These are phyloP conservation scores for Argyresthia goedartella DNA, from an alignment of 2,888 invertebrate species.

Conservation along the genomic window DNA sequence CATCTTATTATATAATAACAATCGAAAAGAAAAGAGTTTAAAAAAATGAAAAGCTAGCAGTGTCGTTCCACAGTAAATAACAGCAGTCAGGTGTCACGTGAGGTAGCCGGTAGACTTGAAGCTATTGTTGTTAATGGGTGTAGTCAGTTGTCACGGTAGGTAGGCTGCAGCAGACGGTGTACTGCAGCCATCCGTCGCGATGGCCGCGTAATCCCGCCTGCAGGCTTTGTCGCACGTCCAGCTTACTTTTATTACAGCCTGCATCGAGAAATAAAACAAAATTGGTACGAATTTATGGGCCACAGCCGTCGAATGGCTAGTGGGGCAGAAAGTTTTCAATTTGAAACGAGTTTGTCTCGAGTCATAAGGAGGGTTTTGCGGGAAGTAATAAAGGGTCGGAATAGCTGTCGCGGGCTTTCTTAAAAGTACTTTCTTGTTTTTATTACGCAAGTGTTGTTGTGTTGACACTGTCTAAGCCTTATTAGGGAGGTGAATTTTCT, in stretches of 20 bases:
- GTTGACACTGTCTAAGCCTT: constrained; percentile 3
- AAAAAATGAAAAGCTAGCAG: too few species aligned
- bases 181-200: constrained; percentile 17
- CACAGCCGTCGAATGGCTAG: constrained; percentile 58
- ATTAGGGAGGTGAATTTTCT: not conserved
- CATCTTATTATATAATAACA: too few species aligned
- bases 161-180: too few species aligned
- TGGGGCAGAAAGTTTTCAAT: constrained; percentile 70
- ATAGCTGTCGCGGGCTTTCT: constrained; percentile 62
- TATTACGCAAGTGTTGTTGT: constrained; percentile 53
- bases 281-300: constrained; percentile 69
- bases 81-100: too few species aligned
- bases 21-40: too few species aligned
- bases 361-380: constrained; percentile 65
- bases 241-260: constrained; percentile 71
- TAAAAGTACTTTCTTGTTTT: constrained; percentile 67
- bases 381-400: constrained; percentile 56
- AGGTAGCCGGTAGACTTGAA: too few species aligned
- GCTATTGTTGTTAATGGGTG: too few species aligned
- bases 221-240: constrained; percentile 69
- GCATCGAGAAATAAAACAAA: constrained; percentile 69
- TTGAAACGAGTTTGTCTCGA: constrained; percentile 67
- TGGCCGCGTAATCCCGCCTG: constrained; percentile 60
- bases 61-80: too few species aligned
- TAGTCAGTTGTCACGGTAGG: too few species aligned